These are phyloP conservation scores for Euplexia lucipara DNA, from an alignment of 2,888 invertebrate genomes.

Conservation along the genomic window DNA sequence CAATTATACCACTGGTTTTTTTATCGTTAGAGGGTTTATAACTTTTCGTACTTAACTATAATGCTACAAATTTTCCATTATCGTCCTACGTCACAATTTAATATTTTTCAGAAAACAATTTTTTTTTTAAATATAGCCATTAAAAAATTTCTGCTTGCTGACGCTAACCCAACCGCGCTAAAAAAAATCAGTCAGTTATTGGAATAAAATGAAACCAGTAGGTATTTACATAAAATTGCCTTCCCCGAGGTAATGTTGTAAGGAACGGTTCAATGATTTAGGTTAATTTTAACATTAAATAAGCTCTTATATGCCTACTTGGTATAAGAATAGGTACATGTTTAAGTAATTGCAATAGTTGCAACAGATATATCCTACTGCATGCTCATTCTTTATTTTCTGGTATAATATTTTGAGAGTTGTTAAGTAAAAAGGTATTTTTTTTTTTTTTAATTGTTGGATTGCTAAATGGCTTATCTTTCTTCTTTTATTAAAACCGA, in stretches of 20 bases:
- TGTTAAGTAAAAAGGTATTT: too few relatives aligned
- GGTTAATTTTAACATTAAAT: background rate
- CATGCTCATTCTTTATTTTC: too few relatives aligned
- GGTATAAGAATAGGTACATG: background rate
- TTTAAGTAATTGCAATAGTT: too few relatives aligned
- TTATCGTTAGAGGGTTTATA: background rate
- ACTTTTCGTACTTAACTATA: background rate
- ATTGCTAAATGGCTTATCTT: too few relatives aligned
- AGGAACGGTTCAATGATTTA: background rate
- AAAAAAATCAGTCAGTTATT: slow-evolving; percentile 8
- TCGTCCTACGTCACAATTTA: too few relatives aligned
- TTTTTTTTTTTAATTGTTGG: too few relatives aligned
- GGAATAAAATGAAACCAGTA: background rate
- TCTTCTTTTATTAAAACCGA: too few relatives aligned
- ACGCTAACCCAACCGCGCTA: background rate
- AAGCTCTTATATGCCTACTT: background rate
- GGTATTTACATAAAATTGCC: slow-evolving; percentile 1
- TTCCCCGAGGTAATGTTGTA: background rate
- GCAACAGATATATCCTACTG: too few relatives aligned
- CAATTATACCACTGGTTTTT: too few relatives aligned
- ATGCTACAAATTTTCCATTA: too few relatives aligned
- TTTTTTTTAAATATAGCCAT: background rate
- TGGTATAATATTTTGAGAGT: too few relatives aligned
- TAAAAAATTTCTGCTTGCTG: background rate
- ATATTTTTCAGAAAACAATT: background rate